These are phyloP conservation scores for Carollia perspicillata DNA, from an alignment of 2,113 vertebrate species.

Conservation along the genomic window DNA sequence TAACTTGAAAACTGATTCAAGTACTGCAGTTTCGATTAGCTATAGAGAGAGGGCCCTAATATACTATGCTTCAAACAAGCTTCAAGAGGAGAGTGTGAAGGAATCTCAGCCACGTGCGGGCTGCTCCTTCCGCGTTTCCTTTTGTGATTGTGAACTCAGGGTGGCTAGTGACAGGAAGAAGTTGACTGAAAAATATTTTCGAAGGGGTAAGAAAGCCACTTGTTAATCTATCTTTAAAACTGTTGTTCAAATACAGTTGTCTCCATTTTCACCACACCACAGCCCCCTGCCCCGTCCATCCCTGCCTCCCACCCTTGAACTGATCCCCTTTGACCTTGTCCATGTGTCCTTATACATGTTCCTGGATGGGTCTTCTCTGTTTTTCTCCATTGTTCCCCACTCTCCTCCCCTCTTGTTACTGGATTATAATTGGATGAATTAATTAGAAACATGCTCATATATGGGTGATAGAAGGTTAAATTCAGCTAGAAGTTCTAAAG, in stretches of 20 bases:
- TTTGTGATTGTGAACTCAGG: not conserved
- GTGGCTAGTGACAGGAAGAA: not conserved
- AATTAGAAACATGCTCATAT: not conserved
- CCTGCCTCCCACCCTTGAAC: too few species aligned
- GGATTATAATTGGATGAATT: not conserved
- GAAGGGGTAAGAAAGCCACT: not conserved
- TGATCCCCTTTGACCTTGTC: too few species aligned
- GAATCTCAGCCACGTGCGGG: not conserved
- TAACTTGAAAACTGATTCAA: not conserved
- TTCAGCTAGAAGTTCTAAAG: not conserved
- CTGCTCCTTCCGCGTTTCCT: not conserved
- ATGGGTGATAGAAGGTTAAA: not conserved
- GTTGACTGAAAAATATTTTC: not conserved
- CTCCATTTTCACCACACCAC: too few species aligned
- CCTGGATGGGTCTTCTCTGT: too few species aligned
- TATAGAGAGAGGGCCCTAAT: not conserved
- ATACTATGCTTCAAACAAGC: not conserved
- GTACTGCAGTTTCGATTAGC: not conserved
- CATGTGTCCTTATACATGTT: too few species aligned
- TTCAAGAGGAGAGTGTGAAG: not conserved
- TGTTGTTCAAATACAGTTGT: too few species aligned
- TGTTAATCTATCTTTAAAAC: not conserved
- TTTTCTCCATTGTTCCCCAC: too few species aligned
- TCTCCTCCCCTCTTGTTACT: too few species aligned
- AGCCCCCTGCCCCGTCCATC: too few species aligned